These are phyloP conservation scores for Selene dorsalis DNA, from an alignment of 2,797 vertebrate genomes.

Conservation along the genomic window DNA sequence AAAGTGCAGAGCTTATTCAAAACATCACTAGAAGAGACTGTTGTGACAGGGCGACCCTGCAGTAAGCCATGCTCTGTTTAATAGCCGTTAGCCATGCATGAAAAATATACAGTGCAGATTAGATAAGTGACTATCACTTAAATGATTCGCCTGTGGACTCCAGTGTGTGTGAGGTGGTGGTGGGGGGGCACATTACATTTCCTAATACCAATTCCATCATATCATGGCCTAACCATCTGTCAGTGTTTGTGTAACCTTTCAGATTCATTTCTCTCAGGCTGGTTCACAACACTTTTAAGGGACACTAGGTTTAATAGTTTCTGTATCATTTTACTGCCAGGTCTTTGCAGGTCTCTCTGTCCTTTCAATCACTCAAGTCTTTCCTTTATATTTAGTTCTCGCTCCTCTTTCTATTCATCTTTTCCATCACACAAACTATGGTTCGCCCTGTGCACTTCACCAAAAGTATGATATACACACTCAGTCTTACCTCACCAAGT, in stretches of 20 bases:
- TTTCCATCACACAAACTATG: neutral
- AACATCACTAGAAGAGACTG: conserved; percentile 29
- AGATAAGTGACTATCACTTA: conserved; percentile 56
- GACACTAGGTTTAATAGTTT: conserved; percentile 37
- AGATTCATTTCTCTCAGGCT: conserved; percentile 42
- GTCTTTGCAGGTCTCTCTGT: conserved; percentile 3
- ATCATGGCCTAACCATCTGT: conserved; percentile 63
- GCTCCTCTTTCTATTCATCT: neutral
- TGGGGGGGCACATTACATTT: conserved; percentile 43
- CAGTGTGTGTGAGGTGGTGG: conserved; percentile 21
- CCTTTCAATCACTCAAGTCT: conserved; percentile 27
- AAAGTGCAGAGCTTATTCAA: conserved; percentile 44
- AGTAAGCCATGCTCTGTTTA: conserved; percentile 38
- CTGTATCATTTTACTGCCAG: conserved; percentile 17
- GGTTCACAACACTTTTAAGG: conserved; percentile 46
- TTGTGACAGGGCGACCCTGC: conserved; percentile 30
- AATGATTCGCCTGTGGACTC: conserved; percentile 45
- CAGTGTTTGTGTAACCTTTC: conserved; percentile 50
- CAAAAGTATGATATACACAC: neutral
- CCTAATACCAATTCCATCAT: conserved; percentile 51
- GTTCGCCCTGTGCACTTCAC: neutral
- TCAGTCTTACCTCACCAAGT: too few species aligned
- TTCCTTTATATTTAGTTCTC: conserved; percentile 7
- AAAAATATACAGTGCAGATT: conserved; percentile 46
- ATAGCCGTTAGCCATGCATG: conserved; percentile 42